Conservation (phyloP, 2,888 invertebrate genomes). For the Dicycla oo region DNA sequence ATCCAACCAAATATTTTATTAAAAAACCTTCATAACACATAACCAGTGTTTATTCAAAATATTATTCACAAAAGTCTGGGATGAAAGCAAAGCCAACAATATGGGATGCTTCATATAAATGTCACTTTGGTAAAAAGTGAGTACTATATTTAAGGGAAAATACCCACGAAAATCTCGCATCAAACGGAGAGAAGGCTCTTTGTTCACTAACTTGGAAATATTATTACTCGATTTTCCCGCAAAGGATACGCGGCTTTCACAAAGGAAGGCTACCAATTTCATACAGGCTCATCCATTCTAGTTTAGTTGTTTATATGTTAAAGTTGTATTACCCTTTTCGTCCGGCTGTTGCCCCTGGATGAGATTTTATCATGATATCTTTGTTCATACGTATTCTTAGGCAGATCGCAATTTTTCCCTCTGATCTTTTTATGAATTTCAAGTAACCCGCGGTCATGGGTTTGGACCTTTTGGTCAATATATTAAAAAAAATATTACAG, state of each 20-base stretch:
- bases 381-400: slow-evolving; percentile 71
- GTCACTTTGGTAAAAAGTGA: slow-evolving; percentile 68
- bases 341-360: slow-evolving; percentile 74
- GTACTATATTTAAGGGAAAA: slow-evolving; percentile 75
- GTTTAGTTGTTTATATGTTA: slow-evolving; percentile 80
- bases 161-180: slow-evolving; percentile 75
- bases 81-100: slow-evolving; percentile 55
- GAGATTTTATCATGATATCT: slow-evolving; percentile 71
- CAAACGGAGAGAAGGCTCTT: slow-evolving; percentile 77
- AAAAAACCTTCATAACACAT: slow-evolving; percentile 41
- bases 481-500: slow-evolving; percentile 61
- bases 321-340: slow-evolving; percentile 76
- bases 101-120: slow-evolving; percentile 66
- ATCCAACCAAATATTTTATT: slow-evolving; percentile 27
- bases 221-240: slow-evolving; percentile 83
- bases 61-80: slow-evolving; percentile 41
- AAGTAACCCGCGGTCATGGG: slow-evolving; percentile 67
- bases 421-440: slow-evolving; percentile 77
- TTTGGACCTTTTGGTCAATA: slow-evolving; percentile 27
- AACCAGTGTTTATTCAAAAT: slow-evolving; percentile 47
- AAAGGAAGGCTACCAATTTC: slow-evolving; percentile 79
- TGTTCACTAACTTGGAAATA: slow-evolving; percentile 86
- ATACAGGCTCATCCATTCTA: slow-evolving; percentile 77
- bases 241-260: slow-evolving; percentile 76
- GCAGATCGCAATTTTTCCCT: slow-evolving; percentile 69